These are phyloP conservation scores for Gavia stellata DNA, from an alignment of 2,113 vertebrate genomes.

Conservation along the genomic window DNA sequence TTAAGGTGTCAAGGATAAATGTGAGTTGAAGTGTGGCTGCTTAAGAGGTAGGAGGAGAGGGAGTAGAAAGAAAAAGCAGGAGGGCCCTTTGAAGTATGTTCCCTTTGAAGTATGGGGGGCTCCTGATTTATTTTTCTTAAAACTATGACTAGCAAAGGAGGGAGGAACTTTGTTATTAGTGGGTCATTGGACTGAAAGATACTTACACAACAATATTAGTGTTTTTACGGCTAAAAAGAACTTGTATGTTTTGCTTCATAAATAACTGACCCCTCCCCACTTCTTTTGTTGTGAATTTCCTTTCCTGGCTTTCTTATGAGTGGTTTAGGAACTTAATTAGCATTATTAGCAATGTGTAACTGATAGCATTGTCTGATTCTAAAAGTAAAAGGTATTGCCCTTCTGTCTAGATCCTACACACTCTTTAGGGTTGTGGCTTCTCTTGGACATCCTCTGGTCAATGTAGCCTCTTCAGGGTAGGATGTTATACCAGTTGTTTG, in stretches of 20 bases:
- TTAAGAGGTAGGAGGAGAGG: conserved; percentile 25
- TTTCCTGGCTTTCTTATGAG: background rate
- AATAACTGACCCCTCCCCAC: background rate
- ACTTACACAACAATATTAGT: background rate
- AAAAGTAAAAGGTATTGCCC: background rate
- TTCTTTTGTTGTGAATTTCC: background rate
- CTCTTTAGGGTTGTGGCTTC: background rate
- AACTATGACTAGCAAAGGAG: background rate
- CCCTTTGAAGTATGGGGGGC: conserved; percentile 22
- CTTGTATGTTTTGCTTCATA: background rate
- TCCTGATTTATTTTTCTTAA: conserved; percentile 45
- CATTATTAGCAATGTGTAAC: background rate
- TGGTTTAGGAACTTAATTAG: background rate
- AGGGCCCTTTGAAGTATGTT: conserved; percentile 39
- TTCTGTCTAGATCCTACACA: background rate
- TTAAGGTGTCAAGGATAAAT: conserved; percentile 13
- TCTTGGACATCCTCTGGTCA: background rate
- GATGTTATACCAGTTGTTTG: background rate
- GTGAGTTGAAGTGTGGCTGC: background rate
- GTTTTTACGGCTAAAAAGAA: background rate
- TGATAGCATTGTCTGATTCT: background rate
- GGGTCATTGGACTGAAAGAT: background rate
- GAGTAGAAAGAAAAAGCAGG: background rate
- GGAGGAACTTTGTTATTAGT: background rate
- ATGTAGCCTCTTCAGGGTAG: rapidly evolving